These are phyloP conservation scores for Protophormia terraenovae DNA, from an alignment of 2,888 invertebrate genomes.

Conservation along the genomic window DNA sequence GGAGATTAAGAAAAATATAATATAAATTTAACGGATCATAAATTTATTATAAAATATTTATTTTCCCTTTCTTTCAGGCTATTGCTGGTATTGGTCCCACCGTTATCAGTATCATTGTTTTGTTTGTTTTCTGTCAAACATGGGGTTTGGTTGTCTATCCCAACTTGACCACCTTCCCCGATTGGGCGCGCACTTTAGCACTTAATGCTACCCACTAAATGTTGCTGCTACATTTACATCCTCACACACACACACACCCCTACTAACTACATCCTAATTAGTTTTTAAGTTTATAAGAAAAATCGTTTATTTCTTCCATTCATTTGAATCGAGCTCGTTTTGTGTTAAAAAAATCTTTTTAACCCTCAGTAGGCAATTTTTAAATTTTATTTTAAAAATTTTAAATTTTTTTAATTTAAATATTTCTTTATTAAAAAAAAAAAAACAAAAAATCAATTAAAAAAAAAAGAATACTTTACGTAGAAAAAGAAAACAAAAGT, in stretches of 20 bases:
- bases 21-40: no score
- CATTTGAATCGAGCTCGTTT: no score
- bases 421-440: not conserved
- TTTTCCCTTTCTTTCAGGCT: conserved; percentile 81
- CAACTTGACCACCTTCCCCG: conserved; percentile 84
- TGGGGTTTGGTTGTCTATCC: conserved; percentile 88
- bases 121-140: conserved; percentile 88
- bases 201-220: conserved; percentile 60
- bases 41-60: no score
- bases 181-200: conserved; percentile 85
- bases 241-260: not conserved
- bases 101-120: conserved; percentile 87
- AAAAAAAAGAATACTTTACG: not conserved
- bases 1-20: no score
- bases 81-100: conserved; percentile 91
- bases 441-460: not conserved
- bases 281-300: conserved; percentile 54
- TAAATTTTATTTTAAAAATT: not conserved
- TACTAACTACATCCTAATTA: conserved; percentile 40
- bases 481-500: not conserved
- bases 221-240: not conserved
- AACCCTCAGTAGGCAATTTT: conserved; percentile 29
- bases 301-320: conserved; percentile 18
- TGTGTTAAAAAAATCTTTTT: not conserved
- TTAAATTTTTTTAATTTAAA: not conserved